Percentiles rank a stretch among this genome's conserved stretches.
These are phyloP conservation scores for Philypnodon macrostomus DNA, from an alignment of 2,797 vertebrate species.

Conservation along the genomic window DNA sequence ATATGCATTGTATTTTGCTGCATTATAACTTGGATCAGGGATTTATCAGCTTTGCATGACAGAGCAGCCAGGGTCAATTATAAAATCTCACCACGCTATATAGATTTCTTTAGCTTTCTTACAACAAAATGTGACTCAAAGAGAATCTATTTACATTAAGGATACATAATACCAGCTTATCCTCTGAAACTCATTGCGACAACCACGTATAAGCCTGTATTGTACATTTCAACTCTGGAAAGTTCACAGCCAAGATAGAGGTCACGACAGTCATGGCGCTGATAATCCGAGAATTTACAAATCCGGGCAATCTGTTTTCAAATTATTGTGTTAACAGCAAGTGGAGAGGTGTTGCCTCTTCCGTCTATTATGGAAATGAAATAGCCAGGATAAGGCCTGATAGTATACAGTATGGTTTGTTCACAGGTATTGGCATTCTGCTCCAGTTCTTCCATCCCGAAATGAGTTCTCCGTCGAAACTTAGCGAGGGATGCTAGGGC, in stretches of 20 bases:
- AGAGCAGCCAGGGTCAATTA: constrained; percentile 67
- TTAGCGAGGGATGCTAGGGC: constrained; percentile 59
- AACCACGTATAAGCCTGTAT: constrained; percentile 51
- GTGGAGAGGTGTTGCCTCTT: constrained; percentile 64
- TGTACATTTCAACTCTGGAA: constrained; percentile 48
- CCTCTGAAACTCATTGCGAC: constrained; percentile 37
- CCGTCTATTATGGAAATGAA: constrained; percentile 72
- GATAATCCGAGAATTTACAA: constrained; percentile 62
- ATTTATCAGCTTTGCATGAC: constrained; percentile 56
- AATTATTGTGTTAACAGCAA: constrained; percentile 66
- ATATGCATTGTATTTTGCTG: constrained; percentile 19
- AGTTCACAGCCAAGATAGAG: constrained; percentile 62
- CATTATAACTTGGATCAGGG: constrained; percentile 27
- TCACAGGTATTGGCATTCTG: constrained; percentile 65
- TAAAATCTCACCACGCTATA: constrained; percentile 60
- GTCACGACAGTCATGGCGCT: constrained; percentile 58
- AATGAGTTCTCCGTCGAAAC: constrained; percentile 73
- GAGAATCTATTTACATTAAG: constrained; percentile 59
- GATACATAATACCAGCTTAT: constrained; percentile 66
- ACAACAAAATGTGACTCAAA: no score
- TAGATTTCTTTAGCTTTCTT: constrained; percentile 8
- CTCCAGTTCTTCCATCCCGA: constrained; percentile 70
- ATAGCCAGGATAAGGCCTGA: constrained; percentile 41
- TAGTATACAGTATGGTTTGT: no score
- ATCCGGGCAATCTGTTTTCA: constrained; percentile 70